A percentile compares a stretch with the other conserved stretches of the same genome.
Evolutionary conservation across 2,113 vertebrate genomes (phyloP).

Genomic region (Mugil cephalus): DNA sequence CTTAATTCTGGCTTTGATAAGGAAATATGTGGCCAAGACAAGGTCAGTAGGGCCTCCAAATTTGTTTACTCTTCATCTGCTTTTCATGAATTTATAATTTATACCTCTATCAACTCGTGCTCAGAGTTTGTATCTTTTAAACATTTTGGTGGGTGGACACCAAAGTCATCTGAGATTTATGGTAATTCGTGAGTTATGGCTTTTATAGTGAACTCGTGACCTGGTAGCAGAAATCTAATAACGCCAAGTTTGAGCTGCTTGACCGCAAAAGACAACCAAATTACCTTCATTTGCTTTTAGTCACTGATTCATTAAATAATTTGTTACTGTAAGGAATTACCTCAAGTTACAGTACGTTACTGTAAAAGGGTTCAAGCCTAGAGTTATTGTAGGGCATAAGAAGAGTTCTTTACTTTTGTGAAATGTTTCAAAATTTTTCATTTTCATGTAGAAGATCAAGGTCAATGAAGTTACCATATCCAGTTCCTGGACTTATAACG

Average conservation of each 20-base stretch:
- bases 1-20: conserved; percentile 42
- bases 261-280: neutral
- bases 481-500: too few species aligned
- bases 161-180: neutral
- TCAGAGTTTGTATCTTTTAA: conserved; percentile 1
- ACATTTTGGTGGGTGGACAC: neutral
- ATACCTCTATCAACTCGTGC: neutral
- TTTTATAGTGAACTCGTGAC: too few species aligned
- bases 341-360: too few species aligned
- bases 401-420: too few species aligned
- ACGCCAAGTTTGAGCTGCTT: neutral
- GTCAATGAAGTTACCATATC: too few species aligned
- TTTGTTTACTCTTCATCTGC: conserved; percentile 33
- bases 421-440: too few species aligned
- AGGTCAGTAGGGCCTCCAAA: conserved; percentile 25
- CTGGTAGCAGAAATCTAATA: neutral
- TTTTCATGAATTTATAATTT: conserved; percentile 15
- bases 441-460: too few species aligned
- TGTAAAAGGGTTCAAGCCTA: too few species aligned
- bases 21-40: conserved; percentile 31
- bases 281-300: neutral
- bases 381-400: too few species aligned
- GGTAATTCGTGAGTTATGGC: too few species aligned
- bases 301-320: conserved; percentile 22
- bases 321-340: conserved; percentile 9